Conservation (phyloP, 1,140 invertebrate species). For the Magallana ariakensis region DNA sequence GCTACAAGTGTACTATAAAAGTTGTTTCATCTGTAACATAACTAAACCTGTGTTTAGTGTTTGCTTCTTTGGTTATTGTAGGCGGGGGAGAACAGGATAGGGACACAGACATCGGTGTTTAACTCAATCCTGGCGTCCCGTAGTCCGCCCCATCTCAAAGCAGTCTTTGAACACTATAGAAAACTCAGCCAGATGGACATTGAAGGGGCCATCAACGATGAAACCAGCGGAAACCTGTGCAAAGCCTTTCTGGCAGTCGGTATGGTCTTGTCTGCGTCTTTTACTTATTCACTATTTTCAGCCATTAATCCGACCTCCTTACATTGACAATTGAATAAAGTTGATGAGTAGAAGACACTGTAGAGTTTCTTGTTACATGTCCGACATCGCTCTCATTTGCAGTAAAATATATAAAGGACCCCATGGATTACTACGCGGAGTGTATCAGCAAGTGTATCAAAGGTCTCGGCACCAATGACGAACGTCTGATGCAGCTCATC, state of each 20-base stretch:
- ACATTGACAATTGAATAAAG: too few species aligned
- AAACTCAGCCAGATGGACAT: slow-evolving; percentile 73
- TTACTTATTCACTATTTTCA: too few species aligned
- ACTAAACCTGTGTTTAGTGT: too few species aligned
- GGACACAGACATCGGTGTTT: slow-evolving; percentile 87
- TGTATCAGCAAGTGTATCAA: slow-evolving; percentile 93
- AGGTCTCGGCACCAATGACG: slow-evolving; percentile 90
- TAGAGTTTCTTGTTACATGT: too few species aligned
- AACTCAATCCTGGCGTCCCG: slow-evolving; percentile 85
- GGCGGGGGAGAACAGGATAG: slow-evolving; percentile 81
- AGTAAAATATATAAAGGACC: slow-evolving; percentile 82
- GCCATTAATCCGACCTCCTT: too few species aligned
- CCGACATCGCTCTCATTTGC: too few species aligned
- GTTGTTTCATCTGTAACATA: too few species aligned
- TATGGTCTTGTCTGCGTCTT: slow-evolving; percentile 50
- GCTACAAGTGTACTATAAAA: too few species aligned
- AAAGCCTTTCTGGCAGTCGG: slow-evolving; percentile 74
- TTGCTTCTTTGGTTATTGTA: slow-evolving; percentile 40
- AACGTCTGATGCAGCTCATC: slow-evolving; percentile 92
- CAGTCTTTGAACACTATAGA: slow-evolving; percentile 85
- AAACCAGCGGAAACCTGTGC: slow-evolving; percentile 75
- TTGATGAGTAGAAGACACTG: too few species aligned
- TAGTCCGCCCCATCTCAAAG: slow-evolving; percentile 84
- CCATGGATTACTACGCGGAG: slow-evolving; percentile 94
- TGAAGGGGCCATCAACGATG: slow-evolving; percentile 67